Percentiles rank a stretch among this genome's conserved stretches.
Evolutionary conservation across 2,888 invertebrate species (phyloP).

Genomic region (Brenthis hecate): DNA sequence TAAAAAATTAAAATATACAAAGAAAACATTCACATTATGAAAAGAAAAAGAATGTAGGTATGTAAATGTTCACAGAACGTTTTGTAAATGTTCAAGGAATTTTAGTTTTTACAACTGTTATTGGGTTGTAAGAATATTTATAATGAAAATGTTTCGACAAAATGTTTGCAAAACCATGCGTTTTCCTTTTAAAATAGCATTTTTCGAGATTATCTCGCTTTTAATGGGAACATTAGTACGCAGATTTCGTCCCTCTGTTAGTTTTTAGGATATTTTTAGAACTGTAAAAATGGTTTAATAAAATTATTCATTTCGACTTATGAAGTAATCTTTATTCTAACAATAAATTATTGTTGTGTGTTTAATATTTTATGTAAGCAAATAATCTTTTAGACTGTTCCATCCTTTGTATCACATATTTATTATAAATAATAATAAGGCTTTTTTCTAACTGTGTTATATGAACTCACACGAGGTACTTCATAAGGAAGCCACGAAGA

Average conservation of each 20-base stretch:
- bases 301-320: neutral
- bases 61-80: neutral
- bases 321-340: neutral
- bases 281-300: neutral
- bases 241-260: slow-evolving; percentile 23
- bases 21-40: too few relatives aligned
- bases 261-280: slow-evolving; percentile 23
- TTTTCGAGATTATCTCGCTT: slow-evolving; percentile 36
- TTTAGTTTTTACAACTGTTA: neutral
- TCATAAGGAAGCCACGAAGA: too few relatives aligned
- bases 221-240: slow-evolving; percentile 33
- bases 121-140: neutral
- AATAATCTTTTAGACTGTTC: too few relatives aligned
- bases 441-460: too few relatives aligned
- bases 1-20: too few relatives aligned
- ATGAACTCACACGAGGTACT: too few relatives aligned
- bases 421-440: too few relatives aligned
- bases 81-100: neutral
- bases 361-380: too few relatives aligned
- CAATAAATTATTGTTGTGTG: too few relatives aligned
- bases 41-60: too few relatives aligned
- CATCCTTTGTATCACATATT: too few relatives aligned
- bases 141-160: slow-evolving; percentile 18
- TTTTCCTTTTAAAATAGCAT: slow-evolving; percentile 25
- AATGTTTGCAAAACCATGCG: slow-evolving; percentile 16